A percentile compares a stretch with the other conserved stretches of the same genome.
Conservation (phyloP, 2,113 vertebrate genomes). For the Amia ocellicauda region DNA sequence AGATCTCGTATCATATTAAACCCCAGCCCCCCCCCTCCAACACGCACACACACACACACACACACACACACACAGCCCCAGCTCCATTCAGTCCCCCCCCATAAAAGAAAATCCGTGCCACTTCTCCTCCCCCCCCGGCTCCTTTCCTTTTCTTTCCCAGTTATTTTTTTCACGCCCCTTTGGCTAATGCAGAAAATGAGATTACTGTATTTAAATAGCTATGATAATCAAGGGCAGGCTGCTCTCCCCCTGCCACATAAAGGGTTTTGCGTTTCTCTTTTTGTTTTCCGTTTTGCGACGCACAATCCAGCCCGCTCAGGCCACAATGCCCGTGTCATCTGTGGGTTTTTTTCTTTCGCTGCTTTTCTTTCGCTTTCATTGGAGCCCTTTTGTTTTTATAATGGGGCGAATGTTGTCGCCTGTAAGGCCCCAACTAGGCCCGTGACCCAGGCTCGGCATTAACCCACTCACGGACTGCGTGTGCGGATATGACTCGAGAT, state of each 20-base stretch:
- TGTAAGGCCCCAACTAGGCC: background rate
- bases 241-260: constrained; percentile 57
- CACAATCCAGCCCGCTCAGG: constrained; percentile 51
- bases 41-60: constrained; percentile 25
- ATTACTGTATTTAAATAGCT: constrained; percentile 99
- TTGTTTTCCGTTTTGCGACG: constrained; percentile 72
- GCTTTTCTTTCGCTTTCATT: background rate
- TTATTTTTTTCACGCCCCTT: constrained; percentile 73
- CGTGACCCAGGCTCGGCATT: too few relatives aligned
- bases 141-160: constrained; percentile 48
- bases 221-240: constrained; percentile 91
- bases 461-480: too few relatives aligned
- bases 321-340: constrained; percentile 69
- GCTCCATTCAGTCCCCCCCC: constrained; percentile 26
- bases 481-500: too few relatives aligned
- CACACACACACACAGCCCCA: constrained; percentile 14
- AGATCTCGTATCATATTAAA: constrained; percentile 62
- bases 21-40: constrained; percentile 43
- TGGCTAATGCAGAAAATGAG: constrained; percentile 95
- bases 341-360: constrained; percentile 58
- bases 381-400: background rate
- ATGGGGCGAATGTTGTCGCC: background rate
- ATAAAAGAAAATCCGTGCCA: constrained; percentile 41
- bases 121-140: constrained; percentile 29
- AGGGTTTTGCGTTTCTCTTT: constrained; percentile 54